phyloP scores from a whole-genome alignment of 1,140 invertebrate genomes.

The Rhagoletis zephyria region DNA sequence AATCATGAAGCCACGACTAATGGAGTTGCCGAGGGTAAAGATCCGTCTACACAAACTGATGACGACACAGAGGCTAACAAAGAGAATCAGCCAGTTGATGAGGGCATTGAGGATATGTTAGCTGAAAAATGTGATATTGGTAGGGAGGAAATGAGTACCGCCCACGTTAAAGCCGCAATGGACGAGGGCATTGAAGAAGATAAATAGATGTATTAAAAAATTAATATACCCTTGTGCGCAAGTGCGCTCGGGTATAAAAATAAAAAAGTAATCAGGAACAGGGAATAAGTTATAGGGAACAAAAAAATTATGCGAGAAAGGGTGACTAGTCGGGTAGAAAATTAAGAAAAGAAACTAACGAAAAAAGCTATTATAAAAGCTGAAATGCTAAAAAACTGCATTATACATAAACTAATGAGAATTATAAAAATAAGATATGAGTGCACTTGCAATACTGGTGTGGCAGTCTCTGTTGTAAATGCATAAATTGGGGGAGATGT shows the following conservation, averaged over 20 bases:
- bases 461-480: neutral
- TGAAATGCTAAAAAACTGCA: conserved; percentile 28
- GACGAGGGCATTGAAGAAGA: conserved; percentile 72
- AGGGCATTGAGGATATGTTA: conserved; percentile 73
- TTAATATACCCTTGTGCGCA: neutral
- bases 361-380: conserved; percentile 25
- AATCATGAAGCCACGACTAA: conserved; percentile 54
- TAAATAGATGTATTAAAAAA: conserved; percentile 61
- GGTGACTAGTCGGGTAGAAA: neutral
- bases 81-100: conserved; percentile 61
- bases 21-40: conserved; percentile 61
- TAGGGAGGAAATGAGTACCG: conserved; percentile 67
- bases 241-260: neutral
- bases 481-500: neutral
- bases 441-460: neutral
- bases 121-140: conserved; percentile 73
- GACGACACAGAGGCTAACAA: conserved; percentile 59
- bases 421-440: neutral
- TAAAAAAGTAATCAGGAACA: neutral
- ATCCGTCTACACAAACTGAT: conserved; percentile 56
- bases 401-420: neutral
- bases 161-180: conserved; percentile 62
- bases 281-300: neutral
- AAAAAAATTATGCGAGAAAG: neutral
- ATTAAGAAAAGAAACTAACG: conserved; percentile 30